Percentiles rank a stretch among this genome's conserved stretches.
These are phyloP conservation scores for Oreocharis arfaki DNA, from an alignment of 2,113 vertebrate genomes.

Conservation along the genomic window DNA sequence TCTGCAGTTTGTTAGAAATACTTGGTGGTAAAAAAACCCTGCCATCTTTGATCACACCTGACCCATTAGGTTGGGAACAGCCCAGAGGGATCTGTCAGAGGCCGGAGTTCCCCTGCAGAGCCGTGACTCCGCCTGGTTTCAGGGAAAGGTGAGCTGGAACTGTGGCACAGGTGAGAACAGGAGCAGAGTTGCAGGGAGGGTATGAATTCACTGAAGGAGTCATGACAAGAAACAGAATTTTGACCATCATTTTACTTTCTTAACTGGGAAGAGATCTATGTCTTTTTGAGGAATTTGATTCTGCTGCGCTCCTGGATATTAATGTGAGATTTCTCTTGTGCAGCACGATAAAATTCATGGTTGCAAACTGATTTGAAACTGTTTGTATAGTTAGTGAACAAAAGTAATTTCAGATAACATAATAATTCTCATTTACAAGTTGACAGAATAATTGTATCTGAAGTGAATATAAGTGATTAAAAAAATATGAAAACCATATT, in stretches of 20 bases:
- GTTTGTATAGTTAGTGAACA: neutral
- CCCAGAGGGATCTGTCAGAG: neutral
- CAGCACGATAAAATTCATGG: rapidly evolving
- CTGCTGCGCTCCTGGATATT: neutral
- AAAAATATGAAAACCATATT: neutral
- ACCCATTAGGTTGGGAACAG: neutral
- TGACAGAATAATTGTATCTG: neutral
- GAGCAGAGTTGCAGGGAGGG: neutral
- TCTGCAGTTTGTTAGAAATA: neutral
- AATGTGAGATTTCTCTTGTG: neutral
- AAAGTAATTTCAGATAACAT: neutral
- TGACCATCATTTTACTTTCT: neutral
- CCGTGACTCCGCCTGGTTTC: rapidly evolving
- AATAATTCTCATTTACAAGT: neutral
- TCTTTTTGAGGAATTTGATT: neutral
- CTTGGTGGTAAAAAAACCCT: neutral
- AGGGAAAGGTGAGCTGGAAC: neutral
- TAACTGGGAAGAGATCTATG: neutral
- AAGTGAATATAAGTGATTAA: neutral
- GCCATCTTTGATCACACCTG: neutral
- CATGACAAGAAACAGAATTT: neutral
- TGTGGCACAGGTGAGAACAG: neutral
- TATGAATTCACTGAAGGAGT: neutral
- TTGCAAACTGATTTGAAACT: neutral
- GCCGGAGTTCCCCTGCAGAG: neutral